Conservation (phyloP, 2,113 vertebrate species). For the Balaenoptera acutorostrata region DNA sequence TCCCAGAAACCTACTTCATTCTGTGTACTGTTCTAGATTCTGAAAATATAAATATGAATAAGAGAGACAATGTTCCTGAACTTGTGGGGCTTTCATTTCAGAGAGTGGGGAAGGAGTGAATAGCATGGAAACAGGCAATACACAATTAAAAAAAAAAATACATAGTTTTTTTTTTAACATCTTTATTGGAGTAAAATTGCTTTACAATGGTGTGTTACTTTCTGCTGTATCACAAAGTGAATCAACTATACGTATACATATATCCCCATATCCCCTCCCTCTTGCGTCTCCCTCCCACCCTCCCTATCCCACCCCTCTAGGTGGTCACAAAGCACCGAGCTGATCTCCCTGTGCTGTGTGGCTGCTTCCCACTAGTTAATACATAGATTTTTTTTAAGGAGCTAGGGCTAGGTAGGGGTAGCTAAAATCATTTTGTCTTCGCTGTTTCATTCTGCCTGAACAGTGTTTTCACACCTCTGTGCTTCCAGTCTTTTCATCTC, state of each 20-base stretch:
- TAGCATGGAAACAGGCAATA: not conserved
- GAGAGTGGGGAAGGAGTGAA: not conserved
- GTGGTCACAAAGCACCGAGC: no score
- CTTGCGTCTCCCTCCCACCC: no score
- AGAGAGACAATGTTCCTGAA: not conserved
- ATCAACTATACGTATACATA: no score
- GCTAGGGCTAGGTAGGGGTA: fast-evolving
- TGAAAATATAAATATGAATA: not conserved
- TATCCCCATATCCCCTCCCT: no score
- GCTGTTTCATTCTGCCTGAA: not conserved
- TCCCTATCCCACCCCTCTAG: no score
- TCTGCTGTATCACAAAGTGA: no score
- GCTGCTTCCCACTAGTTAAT: not conserved
- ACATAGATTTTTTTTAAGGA: not conserved
- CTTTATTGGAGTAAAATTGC: no score
- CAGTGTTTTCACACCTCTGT: not conserved
- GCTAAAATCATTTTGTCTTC: not conserved
- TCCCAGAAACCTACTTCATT: not conserved
- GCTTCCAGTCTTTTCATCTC: not conserved
- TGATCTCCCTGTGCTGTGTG: no score
- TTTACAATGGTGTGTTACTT: no score
- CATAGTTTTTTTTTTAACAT: no score
- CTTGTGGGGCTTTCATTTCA: not conserved
- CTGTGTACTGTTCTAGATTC: not conserved
- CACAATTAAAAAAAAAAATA: no score